Evolutionary conservation across 2,797 vertebrate species (phyloP).

Genomic region (Amphiprion clarkii): DNA sequence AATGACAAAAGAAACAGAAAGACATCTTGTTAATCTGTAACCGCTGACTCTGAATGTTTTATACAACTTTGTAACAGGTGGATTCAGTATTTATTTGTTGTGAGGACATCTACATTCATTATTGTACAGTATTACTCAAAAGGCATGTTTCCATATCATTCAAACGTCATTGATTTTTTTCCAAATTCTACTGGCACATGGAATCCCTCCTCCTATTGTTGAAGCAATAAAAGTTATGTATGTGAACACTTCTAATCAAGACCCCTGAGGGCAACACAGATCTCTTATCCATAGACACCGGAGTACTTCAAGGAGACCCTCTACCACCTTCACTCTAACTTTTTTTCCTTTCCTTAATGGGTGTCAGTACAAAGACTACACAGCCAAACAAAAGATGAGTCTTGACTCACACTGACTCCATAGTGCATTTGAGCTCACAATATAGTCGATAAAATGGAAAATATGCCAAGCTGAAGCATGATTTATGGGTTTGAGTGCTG

Average conservation of each 20-base stretch:
- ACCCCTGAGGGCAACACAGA: too few species aligned
- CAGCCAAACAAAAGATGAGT: too few species aligned
- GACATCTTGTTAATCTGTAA: neutral
- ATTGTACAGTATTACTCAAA: neutral
- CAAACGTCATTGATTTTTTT: neutral
- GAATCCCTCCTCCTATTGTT: too few species aligned
- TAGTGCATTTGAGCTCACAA: neutral
- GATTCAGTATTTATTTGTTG: conserved; percentile 1
- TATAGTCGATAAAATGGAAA: conserved; percentile 17
- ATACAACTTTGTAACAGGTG: neutral
- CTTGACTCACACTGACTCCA: too few species aligned
- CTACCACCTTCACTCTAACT: too few species aligned
- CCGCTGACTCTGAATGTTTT: neutral
- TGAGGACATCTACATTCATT: neutral
- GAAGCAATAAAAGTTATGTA: too few species aligned
- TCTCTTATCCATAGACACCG: too few species aligned
- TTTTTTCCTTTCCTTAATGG: too few species aligned
- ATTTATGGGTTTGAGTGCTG: conserved; percentile 6
- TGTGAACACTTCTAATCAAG: too few species aligned
- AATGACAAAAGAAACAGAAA: conserved; percentile 41
- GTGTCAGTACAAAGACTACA: too few species aligned
- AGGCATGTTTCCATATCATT: neutral
- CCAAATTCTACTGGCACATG: too few species aligned
- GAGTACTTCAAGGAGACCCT: too few species aligned
- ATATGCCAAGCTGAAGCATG: conserved; percentile 5